Conservation (phyloP, 2,888 invertebrate species). For the Coelopa pilipes region DNA sequence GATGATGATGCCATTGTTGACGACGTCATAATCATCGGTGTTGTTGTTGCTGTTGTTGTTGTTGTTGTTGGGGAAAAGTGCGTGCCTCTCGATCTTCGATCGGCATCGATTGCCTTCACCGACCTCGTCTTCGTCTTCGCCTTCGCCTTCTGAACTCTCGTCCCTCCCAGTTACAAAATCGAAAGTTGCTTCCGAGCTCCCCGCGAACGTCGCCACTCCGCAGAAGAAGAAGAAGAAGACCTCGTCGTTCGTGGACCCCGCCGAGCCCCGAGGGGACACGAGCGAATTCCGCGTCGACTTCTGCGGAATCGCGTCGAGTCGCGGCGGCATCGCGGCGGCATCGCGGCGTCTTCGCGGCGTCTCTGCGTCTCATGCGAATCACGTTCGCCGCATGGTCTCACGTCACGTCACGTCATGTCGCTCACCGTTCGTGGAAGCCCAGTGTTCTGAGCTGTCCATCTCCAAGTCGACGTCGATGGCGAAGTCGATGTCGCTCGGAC, state of each 20-base stretch:
- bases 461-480: background rate
- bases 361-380: conserved; percentile 17
- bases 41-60: conserved; percentile 11
- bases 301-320: too few species aligned
- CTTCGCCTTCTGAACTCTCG: too few species aligned
- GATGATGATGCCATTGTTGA: conserved; percentile 1
- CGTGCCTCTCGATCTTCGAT: background rate
- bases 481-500: too few species aligned
- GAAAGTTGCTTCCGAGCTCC: background rate
- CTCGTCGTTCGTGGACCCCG: too few species aligned
- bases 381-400: conserved; percentile 22
- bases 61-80: background rate
- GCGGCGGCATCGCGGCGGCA: too few species aligned
- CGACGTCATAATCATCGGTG: background rate
- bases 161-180: too few species aligned
- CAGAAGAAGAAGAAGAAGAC: too few species aligned
- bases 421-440: conserved; percentile 18
- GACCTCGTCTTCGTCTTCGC: background rate
- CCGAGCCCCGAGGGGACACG: too few species aligned
- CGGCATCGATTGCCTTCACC: background rate
- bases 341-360: background rate
- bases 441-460: conserved; percentile 1
- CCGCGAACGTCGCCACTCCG: background rate
- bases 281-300: too few species aligned
- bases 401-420: conserved; percentile 26